Conservation (phyloP, 1,140 invertebrate genomes). For the Colletes gigas region DNA sequence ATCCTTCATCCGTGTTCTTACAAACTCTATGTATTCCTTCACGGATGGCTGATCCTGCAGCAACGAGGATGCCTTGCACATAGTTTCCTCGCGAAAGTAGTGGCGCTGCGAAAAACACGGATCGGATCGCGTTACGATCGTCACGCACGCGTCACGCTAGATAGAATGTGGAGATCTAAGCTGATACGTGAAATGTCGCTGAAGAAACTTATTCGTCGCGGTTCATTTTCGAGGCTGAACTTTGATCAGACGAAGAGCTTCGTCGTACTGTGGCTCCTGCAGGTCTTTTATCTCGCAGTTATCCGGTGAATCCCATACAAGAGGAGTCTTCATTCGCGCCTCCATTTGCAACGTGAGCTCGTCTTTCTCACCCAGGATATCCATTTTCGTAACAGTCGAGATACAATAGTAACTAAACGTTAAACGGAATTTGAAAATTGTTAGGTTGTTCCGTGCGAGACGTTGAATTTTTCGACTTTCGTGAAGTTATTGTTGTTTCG, state of each 20-base stretch:
- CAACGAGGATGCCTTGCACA: constrained; percentile 79
- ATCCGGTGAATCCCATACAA: constrained; percentile 82
- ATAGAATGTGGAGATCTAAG: constrained; percentile 56
- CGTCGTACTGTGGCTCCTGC: constrained; percentile 81
- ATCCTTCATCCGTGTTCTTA: constrained; percentile 83
- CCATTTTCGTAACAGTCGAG: constrained; percentile 12
- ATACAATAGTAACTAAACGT: no score
- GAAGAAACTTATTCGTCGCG: background rate
- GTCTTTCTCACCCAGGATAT: constrained; percentile 32
- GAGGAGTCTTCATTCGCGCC: constrained; percentile 80
- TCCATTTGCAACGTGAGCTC: constrained; percentile 45
- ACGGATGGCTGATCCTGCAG: constrained; percentile 80
- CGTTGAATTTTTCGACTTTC: no score
- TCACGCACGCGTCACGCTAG: no score
- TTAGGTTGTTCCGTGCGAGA: no score
- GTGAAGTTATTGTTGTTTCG: no score
- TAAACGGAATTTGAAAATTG: no score
- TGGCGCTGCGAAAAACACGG: constrained; percentile 73
- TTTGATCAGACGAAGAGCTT: constrained; percentile 82
- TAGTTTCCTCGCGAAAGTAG: constrained; percentile 80
- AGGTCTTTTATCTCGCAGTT: constrained; percentile 83
- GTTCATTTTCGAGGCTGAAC: constrained; percentile 62
- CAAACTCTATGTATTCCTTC: constrained; percentile 80
- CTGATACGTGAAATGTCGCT: background rate
- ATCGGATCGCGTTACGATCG: background rate